Evolutionary conservation across 2,888 invertebrate species (phyloP), one percentile per base, ranked within the genome.

Genomic region (Orthosia gracilis): DNA sequence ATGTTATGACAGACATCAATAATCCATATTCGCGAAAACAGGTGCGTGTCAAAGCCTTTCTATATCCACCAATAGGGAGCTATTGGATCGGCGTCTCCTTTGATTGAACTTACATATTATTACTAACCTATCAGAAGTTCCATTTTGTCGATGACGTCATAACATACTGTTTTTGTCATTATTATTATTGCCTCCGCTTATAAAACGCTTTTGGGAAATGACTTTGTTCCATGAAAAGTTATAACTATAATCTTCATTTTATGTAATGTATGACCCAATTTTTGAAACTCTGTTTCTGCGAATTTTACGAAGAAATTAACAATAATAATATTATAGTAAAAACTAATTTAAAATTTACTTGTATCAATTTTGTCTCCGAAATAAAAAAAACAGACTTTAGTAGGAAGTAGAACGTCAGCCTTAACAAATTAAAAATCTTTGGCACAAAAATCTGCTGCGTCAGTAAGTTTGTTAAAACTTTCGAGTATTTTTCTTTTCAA

Each of bases 51-150:
- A 68, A 78, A 80, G 62, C 76, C 62, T 83, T 80, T 54, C 59
- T 67, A 68, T 72, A 76, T 83, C 57, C 40, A 9, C 40, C 40
- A 9, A 40, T 40, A 40, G 40, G 9, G 1, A 40, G 71, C 68
- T 73, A 85, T 82, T 75, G 86, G 80, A 71, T 85, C 74, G 78
- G 73, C 76, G 75, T 80, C 61, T 84, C 78, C 78, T 82, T 85
- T 83, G 83, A 84, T 85, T 82, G 78, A 81, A 76, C 80, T 70
- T 78, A 57, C 73, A 80, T 70, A 67, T 76, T 75, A 81, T 76
- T 49, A 49, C 52, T 12, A 21, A 52, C 13, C 26, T 45, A 26
- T 49, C 49, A 69, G 40, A 54, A 66, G 74, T 67, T 62, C 49
- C 9, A 66, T 70, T 70, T 63, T 75, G 69, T 0, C 3, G 23